A percentile compares a stretch with the other conserved stretches of the same genome.
phyloP scores from a whole-genome alignment of 2,888 invertebrate genomes.

The Netelia fuscicornis region DNA sequence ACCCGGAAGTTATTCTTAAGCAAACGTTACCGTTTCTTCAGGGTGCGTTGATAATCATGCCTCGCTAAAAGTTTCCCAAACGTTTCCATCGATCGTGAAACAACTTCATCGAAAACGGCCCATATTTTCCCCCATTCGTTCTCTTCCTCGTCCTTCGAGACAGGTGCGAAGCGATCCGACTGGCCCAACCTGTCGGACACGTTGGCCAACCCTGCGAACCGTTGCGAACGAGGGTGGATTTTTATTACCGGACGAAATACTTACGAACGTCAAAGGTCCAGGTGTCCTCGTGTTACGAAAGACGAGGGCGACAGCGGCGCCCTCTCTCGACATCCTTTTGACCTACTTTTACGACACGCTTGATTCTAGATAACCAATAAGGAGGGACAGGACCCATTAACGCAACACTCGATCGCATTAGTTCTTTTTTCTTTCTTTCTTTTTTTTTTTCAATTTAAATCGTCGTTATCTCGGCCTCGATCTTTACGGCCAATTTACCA shows the following conservation, averaged over 20 bases:
- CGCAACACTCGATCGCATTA: conserved; percentile 28
- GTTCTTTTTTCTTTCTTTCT: neutral
- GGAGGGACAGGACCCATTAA: conserved; percentile 35
- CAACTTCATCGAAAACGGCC: conserved; percentile 39
- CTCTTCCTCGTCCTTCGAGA: conserved; percentile 6
- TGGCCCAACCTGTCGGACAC: too few species aligned
- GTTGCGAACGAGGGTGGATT: conserved; percentile 57
- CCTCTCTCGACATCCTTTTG: conserved; percentile 50
- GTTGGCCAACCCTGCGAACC: conserved; percentile 1
- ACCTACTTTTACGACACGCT: conserved; percentile 55
- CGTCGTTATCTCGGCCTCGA: conserved; percentile 6
- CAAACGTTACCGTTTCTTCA: conserved; percentile 28
- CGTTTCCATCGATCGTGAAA: conserved; percentile 28
- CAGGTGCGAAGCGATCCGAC: conserved; percentile 49
- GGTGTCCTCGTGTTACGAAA: conserved; percentile 58
- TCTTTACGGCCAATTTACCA: conserved; percentile 38
- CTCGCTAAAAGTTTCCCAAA: conserved; percentile 24
- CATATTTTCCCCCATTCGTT: neutral
- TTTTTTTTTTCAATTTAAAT: conserved; percentile 41
- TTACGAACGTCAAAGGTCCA: conserved; percentile 65
- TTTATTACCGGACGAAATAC: conserved; percentile 55
- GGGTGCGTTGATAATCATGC: conserved; percentile 43
- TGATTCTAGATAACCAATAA: conserved; percentile 50
- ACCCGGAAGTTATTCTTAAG: conserved; percentile 44
- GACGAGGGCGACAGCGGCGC: neutral